These are phyloP conservation scores for Conops quadrifasciatus DNA, from an alignment of 2,888 invertebrate genomes.

Conservation along the genomic window DNA sequence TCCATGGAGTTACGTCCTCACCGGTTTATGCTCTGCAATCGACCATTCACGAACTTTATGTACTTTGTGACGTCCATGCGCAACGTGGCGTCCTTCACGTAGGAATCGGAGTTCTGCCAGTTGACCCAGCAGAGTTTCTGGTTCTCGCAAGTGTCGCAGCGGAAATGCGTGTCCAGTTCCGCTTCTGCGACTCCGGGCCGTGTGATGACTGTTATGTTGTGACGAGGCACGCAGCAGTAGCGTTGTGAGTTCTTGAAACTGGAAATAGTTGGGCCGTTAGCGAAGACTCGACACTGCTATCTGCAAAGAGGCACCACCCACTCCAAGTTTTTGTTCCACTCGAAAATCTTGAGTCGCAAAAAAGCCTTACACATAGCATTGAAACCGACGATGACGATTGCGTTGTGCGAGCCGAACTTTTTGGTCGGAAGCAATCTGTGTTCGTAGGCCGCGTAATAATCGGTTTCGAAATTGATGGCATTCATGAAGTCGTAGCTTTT, in stretches of 20 bases:
- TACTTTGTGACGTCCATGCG: constrained; percentile 54
- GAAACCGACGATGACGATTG: constrained; percentile 54
- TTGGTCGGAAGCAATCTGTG: constrained; percentile 48
- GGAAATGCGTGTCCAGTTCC: constrained; percentile 48
- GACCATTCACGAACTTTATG: constrained; percentile 50
- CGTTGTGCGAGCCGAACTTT: constrained; percentile 44
- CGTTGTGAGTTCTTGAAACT: constrained; percentile 38
- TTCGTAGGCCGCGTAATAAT: constrained; percentile 46
- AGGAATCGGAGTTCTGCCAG: constrained; percentile 45
- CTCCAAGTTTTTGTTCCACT: constrained; percentile 50
- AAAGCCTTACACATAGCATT: constrained; percentile 52
- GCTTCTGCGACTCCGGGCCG: constrained; percentile 50
- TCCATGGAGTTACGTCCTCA: constrained; percentile 30
- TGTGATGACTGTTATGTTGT: constrained; percentile 52
- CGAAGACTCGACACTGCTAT: too few species aligned
- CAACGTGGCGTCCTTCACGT: constrained; percentile 48
- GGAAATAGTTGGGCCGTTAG: background rate
- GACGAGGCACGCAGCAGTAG: constrained; percentile 48
- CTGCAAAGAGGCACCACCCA: constrained; percentile 39
- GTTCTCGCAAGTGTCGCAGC: constrained; percentile 44
- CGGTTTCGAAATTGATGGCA: constrained; percentile 42
- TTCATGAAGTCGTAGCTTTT: background rate
- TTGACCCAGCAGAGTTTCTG: constrained; percentile 47
- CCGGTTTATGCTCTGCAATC: constrained; percentile 49
- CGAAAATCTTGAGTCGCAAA: constrained; percentile 52